Evolutionary conservation across 1,140 invertebrate genomes (phyloP).

Genomic region (Drosophila trapezifrons): DNA sequence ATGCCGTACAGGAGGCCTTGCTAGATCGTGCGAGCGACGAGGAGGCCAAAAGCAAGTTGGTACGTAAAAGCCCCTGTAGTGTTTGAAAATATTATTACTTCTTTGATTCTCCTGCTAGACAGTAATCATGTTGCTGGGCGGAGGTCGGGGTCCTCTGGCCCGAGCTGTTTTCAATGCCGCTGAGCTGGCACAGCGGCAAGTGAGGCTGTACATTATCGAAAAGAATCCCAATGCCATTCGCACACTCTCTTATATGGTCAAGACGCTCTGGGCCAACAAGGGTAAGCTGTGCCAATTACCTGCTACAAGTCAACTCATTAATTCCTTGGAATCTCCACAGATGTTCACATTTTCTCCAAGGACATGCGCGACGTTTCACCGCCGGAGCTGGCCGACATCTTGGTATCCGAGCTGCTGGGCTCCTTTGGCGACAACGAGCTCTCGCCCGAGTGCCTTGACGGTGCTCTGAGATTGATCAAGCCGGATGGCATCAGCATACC

Average conservation of each 20-base stretch:
- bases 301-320: background rate
- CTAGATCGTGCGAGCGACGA: slow-evolving; percentile 84
- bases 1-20: slow-evolving; percentile 91
- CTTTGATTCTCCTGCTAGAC: slow-evolving; percentile 66
- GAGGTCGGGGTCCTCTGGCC: slow-evolving; percentile 97
- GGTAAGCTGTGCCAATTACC: slow-evolving; percentile 68
- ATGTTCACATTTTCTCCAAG: slow-evolving; percentile 90
- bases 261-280: slow-evolving; percentile 92
- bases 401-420: slow-evolving; percentile 97
- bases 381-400: slow-evolving; percentile 95
- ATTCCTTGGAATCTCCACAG: slow-evolving; percentile 12
- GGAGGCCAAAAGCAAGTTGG: slow-evolving; percentile 68
- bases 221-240: slow-evolving; percentile 99
- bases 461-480: slow-evolving; percentile 94
- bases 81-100: background rate
- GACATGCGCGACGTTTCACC: slow-evolving; percentile 96
- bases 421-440: slow-evolving; percentile 99
- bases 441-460: slow-evolving; percentile 99
- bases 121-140: slow-evolving; percentile 96
- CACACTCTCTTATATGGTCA: slow-evolving; percentile 92
- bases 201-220: slow-evolving; percentile 97
- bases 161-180: slow-evolving; percentile 93
- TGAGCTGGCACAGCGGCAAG: slow-evolving; percentile 80
- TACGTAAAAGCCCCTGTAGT: slow-evolving; percentile 8
- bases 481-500: slow-evolving; percentile 97